Conservation (phyloP, 2,888 invertebrate genomes). For the Crematogaster levior region DNA sequence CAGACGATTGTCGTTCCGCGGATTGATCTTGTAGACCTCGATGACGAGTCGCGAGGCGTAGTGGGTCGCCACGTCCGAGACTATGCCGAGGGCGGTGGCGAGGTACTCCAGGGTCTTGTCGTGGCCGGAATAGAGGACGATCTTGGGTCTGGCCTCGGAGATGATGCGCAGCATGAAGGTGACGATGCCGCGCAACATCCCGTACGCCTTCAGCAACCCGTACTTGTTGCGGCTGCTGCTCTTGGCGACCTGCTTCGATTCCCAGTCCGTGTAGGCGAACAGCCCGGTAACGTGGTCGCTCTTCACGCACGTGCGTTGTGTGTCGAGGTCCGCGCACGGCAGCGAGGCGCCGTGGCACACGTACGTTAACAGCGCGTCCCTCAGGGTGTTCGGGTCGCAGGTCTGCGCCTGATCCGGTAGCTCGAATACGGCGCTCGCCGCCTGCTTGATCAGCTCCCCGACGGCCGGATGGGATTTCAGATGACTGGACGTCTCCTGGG, state of each 20-base stretch:
- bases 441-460: constrained; percentile 89
- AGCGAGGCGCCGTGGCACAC: constrained; percentile 94
- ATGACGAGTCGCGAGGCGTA: constrained; percentile 96
- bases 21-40: constrained; percentile 93
- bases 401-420: constrained; percentile 88
- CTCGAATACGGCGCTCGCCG: constrained; percentile 89
- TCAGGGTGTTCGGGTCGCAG: constrained; percentile 90
- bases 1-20: constrained; percentile 87
- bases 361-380: constrained; percentile 94
- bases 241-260: constrained; percentile 89
- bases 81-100: constrained; percentile 92
- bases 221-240: constrained; percentile 86
- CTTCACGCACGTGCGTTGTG: constrained; percentile 87
- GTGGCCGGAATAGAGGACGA: constrained; percentile 95
- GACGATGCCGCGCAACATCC: constrained; percentile 93
- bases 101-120: constrained; percentile 96
- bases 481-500: constrained; percentile 88
- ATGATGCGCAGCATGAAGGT: constrained; percentile 94
- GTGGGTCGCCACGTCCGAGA: constrained; percentile 88
- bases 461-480: constrained; percentile 92
- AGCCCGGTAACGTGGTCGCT: constrained; percentile 92
- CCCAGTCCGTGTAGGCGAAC: constrained; percentile 94
- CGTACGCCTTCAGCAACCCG: constrained; percentile 91
- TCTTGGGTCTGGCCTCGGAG: constrained; percentile 90
- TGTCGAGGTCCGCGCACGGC: constrained; percentile 89